These are phyloP conservation scores for Cantharis flavilabris DNA, from an alignment of 2,888 invertebrate species.

Conservation along the genomic window DNA sequence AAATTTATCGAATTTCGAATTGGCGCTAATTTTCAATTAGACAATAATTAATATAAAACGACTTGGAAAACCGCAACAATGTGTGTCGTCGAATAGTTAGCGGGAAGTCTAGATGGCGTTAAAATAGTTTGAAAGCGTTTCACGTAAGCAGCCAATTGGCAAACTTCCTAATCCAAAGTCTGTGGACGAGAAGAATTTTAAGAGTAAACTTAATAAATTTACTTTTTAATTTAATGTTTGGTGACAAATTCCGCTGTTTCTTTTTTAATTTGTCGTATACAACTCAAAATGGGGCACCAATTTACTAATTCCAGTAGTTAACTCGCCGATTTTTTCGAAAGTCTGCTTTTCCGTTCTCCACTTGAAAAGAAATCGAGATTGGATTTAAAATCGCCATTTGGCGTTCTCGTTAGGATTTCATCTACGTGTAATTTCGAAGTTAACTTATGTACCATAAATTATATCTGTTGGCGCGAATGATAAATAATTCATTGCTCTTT, in stretches of 20 bases:
- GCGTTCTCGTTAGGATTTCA: slow-evolving; percentile 5
- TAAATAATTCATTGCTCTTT: slow-evolving; percentile 18
- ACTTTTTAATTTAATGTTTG: background rate
- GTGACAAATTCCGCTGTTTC: background rate
- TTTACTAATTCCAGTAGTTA: background rate
- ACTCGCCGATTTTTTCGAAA: background rate
- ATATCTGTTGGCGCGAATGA: background rate
- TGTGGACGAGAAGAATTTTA: background rate
- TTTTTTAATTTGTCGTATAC: background rate
- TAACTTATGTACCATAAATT: slow-evolving; percentile 7
- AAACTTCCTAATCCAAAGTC: slow-evolving; percentile 12
- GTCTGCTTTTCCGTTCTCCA: background rate
- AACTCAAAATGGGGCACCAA: background rate
- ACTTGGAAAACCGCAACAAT: background rate
- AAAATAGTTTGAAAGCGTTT: slow-evolving; percentile 14
- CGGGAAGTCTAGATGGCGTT: slow-evolving; percentile 4
- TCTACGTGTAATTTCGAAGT: slow-evolving; percentile 5
- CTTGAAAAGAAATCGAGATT: background rate
- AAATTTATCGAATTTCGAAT: no score
- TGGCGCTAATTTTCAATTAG: no score
- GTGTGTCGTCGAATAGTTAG: background rate
- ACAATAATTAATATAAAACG: background rate
- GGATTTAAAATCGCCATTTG: background rate
- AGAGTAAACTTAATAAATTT: background rate
- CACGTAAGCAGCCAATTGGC: slow-evolving; percentile 13